Conservation (phyloP, 2,888 invertebrate genomes). For the Xanthia togata region DNA sequence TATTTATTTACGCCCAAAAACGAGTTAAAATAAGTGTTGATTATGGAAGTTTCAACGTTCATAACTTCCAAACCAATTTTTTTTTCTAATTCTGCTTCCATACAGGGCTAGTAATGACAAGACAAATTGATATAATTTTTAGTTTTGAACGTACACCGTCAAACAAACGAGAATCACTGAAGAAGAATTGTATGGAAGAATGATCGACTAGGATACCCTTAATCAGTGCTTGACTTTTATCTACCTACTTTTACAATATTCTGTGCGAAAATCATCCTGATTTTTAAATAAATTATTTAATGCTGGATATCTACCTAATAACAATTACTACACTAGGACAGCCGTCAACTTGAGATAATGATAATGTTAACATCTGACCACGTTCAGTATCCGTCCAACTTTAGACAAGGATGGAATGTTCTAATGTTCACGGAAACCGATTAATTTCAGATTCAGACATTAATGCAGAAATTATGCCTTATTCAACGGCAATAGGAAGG, state of each 20-base stretch:
- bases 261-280: fast-evolving
- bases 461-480: slow-evolving; percentile 71
- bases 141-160: no score
- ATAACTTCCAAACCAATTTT: no score
- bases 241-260: neutral
- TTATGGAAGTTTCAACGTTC: no score
- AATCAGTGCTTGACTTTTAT: neutral
- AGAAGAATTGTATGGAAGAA: no score
- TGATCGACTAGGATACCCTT: neutral
- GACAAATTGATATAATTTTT: no score
- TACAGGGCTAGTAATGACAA: no score
- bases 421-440: slow-evolving; percentile 67
- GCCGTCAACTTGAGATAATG: slow-evolving; percentile 34
- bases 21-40: no score
- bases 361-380: slow-evolving; percentile 48
- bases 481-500: slow-evolving; percentile 64
- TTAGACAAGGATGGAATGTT: slow-evolving; percentile 61
- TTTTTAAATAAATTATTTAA: neutral
- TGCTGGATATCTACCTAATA: neutral
- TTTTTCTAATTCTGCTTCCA: no score
- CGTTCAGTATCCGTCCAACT: slow-evolving; percentile 45
- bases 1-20: no score
- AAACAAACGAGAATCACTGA: no score
- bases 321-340: neutral
- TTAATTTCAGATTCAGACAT: slow-evolving; percentile 78